Base-by-base conservation (phyloP, 1,140 invertebrate genomes). In the Zaprionus davidi region DNA sequence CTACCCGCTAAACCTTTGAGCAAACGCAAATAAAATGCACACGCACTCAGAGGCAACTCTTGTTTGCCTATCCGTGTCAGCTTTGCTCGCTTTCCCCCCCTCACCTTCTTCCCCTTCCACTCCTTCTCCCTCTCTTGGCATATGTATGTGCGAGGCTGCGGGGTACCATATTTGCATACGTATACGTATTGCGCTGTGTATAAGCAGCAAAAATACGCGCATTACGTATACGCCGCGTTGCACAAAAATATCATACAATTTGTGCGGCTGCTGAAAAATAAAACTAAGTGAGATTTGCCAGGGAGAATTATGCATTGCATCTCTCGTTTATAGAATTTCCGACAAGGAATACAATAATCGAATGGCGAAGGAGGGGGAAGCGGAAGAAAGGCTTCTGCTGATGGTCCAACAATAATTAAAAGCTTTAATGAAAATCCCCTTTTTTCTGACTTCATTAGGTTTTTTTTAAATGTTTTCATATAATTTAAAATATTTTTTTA, bases 1-100 rank as follows among this genome's bases (percentile, higher is more conserved):
- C 44, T 80, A 67, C 70, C 77, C 77, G 77, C 69, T 71, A 81
- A 81, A 71, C 78, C 75, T 87, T 83, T 81, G 58, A 70, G 71
- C 78, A 79, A 84, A 84, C 74, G 77, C 60, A 81, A 84, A 83
- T 83, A 81, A 83, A 83, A 72, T 71, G 55, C 57, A 63, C 36
- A 56, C 28, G 17, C 28, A 58, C 34, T 38, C 22, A 55, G 57
- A 72, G 49, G 31, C 82, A 70, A 59, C 49, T 60, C 62, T 70
- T 85, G 76, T 85, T 86, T 79, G 83, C 51, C 79, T 78, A 74
- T 74, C 58, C 67, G 58, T 74, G 46, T 62, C 76, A 65, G 38
- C 22, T 53, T 31, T 55, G 58, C 46, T 22, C 17, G 7, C 38
- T 49, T 31, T 0, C 5, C 5, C 9, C 9, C 7, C 9, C 17